Conservation (phyloP, 2,888 invertebrate species). For the Drosophila basisetae region DNA sequence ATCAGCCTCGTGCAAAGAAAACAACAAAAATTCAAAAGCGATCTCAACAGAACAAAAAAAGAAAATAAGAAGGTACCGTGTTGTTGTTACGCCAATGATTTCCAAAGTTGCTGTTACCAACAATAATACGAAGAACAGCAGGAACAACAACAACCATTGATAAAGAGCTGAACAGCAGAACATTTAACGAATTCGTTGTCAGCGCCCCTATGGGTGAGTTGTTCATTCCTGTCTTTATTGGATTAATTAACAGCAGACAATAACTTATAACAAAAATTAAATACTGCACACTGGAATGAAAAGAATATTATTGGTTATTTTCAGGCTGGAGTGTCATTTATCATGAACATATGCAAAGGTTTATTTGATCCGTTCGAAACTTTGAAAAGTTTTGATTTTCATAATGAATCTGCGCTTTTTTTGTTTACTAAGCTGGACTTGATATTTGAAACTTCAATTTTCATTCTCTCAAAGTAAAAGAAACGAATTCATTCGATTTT, state of each 20-base stretch:
- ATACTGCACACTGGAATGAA: background rate
- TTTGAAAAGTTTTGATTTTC: background rate
- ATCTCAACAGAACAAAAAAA: slow-evolving; percentile 35
- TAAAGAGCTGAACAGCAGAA: slow-evolving; percentile 23
- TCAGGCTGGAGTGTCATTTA: background rate
- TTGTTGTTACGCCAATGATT: slow-evolving; percentile 36
- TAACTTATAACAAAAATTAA: background rate
- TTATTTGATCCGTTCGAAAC: background rate
- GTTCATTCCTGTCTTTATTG: slow-evolving; percentile 7
- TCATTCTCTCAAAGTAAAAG: background rate
- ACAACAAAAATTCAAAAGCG: slow-evolving; percentile 38
- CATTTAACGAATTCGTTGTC: slow-evolving; percentile 9
- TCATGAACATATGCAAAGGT: background rate
- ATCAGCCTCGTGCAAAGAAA: slow-evolving; percentile 42
- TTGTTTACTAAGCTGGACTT: background rate
- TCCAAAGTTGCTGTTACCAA: slow-evolving; percentile 24
- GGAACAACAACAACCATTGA: slow-evolving; percentile 18
- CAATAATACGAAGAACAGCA: background rate
- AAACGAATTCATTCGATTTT: background rate
- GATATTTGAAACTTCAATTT: background rate
- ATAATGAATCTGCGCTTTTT: background rate
- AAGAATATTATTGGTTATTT: background rate
- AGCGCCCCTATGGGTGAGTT: slow-evolving; percentile 48
- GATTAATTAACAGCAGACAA: background rate
- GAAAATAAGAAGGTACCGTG: slow-evolving; percentile 21